Evolutionary conservation across 2,888 invertebrate genomes (phyloP), one percentile per base, ranked within the genome.

Genomic region (Xylophagus ater): DNA sequence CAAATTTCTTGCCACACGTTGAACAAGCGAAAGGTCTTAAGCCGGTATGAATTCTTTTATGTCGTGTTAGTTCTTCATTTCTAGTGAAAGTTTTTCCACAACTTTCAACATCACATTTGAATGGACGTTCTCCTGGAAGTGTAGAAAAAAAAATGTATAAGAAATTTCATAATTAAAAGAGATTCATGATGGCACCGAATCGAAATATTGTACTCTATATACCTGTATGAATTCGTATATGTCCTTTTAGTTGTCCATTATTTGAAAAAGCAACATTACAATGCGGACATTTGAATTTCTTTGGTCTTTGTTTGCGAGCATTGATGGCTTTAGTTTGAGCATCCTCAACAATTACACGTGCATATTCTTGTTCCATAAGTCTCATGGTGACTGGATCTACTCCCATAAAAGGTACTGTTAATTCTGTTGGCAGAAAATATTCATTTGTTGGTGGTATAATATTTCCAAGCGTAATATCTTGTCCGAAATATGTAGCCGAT

Each of bases 221-320:
- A 66, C 87, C 89, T 24, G 89, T 89, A 55, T 90, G 90, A 39
- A 89, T 90, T 41, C 90, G 68, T n/a, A 88, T 76, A 57, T 92
- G 90, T 12, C 90, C 90, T 59, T 85, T 87, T 0, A 92, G 67
- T 52, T 92, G 90, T 0, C 90, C 90, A 60, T 89, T 90, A 60
- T 92, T 92, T n/a, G 88, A 88, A 60, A 92, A 92, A 0, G 86
- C 87, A 1, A 87, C 86, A 50, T 85, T 76, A 57, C 92, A 92
- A 53, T 87, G 82, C 0, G 85, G 81, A 54, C 94, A 93, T 49
- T 86, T 80, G 63, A 92, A 93, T 56, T 88, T 88, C 63, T 89
- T 88, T 2, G 92, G 90, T 2, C 89, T 70, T 50, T 85, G 78
- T 53, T 88, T 85, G 47, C 79, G 71, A 0, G 77, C 68, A 51